These are phyloP conservation scores for Drosophila bocqueti DNA, from an alignment of 1,140 invertebrate species.

Conservation along the genomic window DNA sequence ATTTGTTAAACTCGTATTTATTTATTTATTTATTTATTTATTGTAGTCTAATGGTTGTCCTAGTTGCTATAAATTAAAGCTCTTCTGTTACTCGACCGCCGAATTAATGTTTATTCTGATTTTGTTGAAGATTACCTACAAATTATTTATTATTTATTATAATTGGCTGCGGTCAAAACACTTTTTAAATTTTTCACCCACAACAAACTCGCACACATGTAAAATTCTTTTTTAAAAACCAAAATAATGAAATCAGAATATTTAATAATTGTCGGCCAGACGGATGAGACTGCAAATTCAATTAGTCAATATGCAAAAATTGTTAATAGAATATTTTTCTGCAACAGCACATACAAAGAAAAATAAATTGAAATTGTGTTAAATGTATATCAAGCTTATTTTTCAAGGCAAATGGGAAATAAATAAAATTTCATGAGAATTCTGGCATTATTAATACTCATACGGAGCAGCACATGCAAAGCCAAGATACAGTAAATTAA, in stretches of 20 bases:
- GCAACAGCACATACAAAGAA: conserved; percentile 23
- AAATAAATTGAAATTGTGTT: conserved; percentile 54
- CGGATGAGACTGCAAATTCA: conserved; percentile 33
- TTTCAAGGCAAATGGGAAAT: background rate
- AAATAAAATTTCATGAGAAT: background rate
- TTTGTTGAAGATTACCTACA: conserved; percentile 55
- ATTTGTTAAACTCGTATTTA: conserved; percentile 72
- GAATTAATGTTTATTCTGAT: conserved; percentile 76
- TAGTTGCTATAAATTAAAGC: conserved; percentile 32
- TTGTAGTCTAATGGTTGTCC: conserved; percentile 40
- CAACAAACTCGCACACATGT: background rate
- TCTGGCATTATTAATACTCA: background rate
- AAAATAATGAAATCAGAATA: conserved; percentile 76
- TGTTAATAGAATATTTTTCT: conserved; percentile 61
- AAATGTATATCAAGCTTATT: conserved; percentile 10
- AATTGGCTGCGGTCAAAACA: conserved; percentile 35
- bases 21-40: conserved; percentile 79
- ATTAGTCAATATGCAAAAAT: conserved; percentile 59
- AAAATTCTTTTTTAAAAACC: conserved; percentile 7
- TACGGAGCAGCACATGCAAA: background rate
- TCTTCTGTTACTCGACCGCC: conserved; percentile 7
- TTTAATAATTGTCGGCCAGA: conserved; percentile 58
- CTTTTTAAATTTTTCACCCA: conserved; percentile 36
- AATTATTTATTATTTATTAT: conserved; percentile 20
- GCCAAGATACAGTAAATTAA: background rate